Base-by-base conservation (phyloP, 1,140 invertebrate species). In the Trachymyrmex cornetzi region DNA sequence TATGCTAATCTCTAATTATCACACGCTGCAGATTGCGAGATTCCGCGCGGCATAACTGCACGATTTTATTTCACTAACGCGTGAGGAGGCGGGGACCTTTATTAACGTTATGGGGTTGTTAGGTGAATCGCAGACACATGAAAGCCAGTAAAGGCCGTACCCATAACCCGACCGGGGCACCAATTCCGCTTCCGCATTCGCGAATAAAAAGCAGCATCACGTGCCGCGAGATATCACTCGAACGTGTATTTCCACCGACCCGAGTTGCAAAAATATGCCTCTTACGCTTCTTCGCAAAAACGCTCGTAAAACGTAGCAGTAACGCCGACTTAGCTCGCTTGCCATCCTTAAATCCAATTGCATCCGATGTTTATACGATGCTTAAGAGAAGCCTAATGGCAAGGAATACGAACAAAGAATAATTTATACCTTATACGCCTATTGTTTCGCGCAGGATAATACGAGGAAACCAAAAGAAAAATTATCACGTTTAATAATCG, bases 201-300 rank as follows among this genome's bases (percentile, higher is more conserved):
- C 50, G 82, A 67, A 88, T 88, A 85, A 85, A 77, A 74, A 67
- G 79, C 61, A 61, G 48, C 80, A 86, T 77, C 67, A 48, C 81
- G 30, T 22, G 14, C 63, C 30, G 27, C 64, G 44, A 69, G 38
- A 53, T 74, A 75, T 88, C 87, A 64, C 48, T 86, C 59, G 57
- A 27, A 88, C 53, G 59, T 22, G 30, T 61, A 24, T 27, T 59
- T 71, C 30, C 14, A 12, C 16, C 34, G 66, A 6, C 3, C 12
- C 19, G 69, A 27, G 55, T 30, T 48, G 53, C 69, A 61, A 75
- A 74, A 74, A 74, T 75, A 72, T 67, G 64, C 16, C 22, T 57
- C 22, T 66, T 66, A 19, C 34, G 34, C 19, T 48, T 72, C 67
- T 67, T 48, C 53, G 53, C 22, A 63, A n/a, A 24, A 74, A 61